phyloP scores from a whole-genome alignment of 2,888 invertebrate genomes.

The Branchipolynoe longqiensis region DNA sequence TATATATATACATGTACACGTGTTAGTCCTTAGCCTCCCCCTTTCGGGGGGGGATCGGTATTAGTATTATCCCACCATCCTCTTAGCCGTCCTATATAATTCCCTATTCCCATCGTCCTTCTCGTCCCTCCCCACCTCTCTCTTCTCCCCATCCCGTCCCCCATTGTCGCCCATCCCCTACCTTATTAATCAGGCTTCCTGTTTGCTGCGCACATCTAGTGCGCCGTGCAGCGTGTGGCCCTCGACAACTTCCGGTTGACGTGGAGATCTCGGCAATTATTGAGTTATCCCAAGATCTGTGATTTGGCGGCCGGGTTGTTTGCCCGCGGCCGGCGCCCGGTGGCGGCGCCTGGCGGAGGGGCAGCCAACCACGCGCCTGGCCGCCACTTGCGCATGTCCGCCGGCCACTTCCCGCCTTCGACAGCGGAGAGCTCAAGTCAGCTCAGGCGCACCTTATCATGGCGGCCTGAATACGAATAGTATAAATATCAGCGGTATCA shows the following conservation, averaged over 20 bases:
- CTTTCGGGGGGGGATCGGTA: too few species aligned
- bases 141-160: neutral
- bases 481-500: too few species aligned
- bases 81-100: too few species aligned
- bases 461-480: too few species aligned
- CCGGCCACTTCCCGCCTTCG: conserved; percentile 40
- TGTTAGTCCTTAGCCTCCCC: too few species aligned
- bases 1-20: too few species aligned
- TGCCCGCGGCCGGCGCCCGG: neutral
- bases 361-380: neutral
- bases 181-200: conserved; percentile 29
- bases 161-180: conserved; percentile 21
- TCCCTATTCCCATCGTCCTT: too few species aligned
- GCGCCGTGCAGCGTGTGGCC: conserved; percentile 14
- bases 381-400: conserved; percentile 40
- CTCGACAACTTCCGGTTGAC: conserved; percentile 22
- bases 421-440: neutral
- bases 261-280: conserved; percentile 37
- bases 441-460: too few species aligned
- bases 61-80: too few species aligned
- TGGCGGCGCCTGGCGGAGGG: neutral
- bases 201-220: conserved; percentile 45
- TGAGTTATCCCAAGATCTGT: conserved; percentile 43
- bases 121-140: too few species aligned
- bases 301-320: conserved; percentile 7